Evolutionary conservation across 2,113 vertebrate species (phyloP), one percentile per base, ranked within the genome.

Genomic region (Ciconia maguari): DNA sequence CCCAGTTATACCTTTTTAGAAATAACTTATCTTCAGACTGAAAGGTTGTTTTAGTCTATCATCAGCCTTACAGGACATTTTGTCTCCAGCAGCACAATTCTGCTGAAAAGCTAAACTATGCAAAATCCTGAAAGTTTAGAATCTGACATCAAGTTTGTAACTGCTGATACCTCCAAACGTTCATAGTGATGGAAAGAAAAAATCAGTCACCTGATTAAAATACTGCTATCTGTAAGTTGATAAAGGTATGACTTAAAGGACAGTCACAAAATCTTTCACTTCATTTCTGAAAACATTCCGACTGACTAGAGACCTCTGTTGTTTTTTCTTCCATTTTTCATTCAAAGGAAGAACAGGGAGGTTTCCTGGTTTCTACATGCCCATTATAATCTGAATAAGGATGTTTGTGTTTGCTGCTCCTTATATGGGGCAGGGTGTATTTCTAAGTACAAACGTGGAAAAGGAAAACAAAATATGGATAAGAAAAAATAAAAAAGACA

Each of bases 391-490:
- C 34, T 66, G 13, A 87, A 38, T 46, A 44, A 78, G 2, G n/a
- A 52, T 30, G 11, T 36, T 11, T 75, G 21, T 13, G 2, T 10
- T 57, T 70, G 5, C 8, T 66, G 12, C 4, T 81, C 2, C 34
- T 78, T 44, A 29, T 7, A 30, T 1, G 1, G 2, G 5, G 2
- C 10, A 66, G 14, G 12, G 5, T 51, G 2, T 25, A 57, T 77
- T 81, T 69, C 30, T 52, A 61, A 70, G 34, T 27, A 48, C 4
- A 38, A 10, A 25, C 4, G 1, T 13, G 2, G 11, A 70, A 90
- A 32, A 1, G 1, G 13, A 41, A 75, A 75, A 18, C 0, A 38
- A 82, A 78, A 66, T 7, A 20, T 5, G 5, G 13, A 11, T 9
- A 66, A 54, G 12, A 48, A 62, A 58, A 55, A 34, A 24, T 9